These are phyloP conservation scores for Apodemia duryi DNA, from an alignment of 2,888 invertebrate genomes.

Conservation along the genomic window DNA sequence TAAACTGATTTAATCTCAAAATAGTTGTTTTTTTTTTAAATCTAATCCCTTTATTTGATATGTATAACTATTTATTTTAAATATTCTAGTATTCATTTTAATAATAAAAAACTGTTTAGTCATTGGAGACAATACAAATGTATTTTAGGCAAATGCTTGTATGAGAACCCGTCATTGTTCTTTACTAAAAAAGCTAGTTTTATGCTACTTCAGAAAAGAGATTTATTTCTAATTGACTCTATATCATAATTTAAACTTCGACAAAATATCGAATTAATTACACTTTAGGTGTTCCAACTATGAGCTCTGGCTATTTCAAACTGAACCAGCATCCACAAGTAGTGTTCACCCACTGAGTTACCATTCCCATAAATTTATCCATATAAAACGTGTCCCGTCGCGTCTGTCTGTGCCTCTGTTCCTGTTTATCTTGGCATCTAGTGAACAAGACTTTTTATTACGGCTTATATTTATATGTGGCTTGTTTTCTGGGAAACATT, in stretches of 20 bases:
- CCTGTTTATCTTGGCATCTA: conserved; percentile 10
- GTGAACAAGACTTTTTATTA: conserved; percentile 6
- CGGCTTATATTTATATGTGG: background rate
- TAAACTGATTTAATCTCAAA: too few species aligned
- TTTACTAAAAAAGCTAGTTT: too few species aligned
- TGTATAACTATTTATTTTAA: too few species aligned
- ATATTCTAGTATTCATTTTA: too few species aligned
- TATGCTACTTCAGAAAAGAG: too few species aligned
- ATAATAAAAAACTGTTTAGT: too few species aligned
- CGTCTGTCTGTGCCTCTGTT: conserved; percentile 15
- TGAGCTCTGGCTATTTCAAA: background rate
- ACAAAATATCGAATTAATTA: background rate
- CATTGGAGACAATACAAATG: too few species aligned
- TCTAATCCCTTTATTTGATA: too few species aligned
- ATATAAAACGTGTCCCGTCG: conserved; percentile 11
- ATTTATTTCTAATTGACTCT: too few species aligned
- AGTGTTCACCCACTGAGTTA: conserved; percentile 15
- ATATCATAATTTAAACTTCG: background rate
- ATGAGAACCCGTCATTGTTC: too few species aligned
- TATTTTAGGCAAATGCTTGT: too few species aligned
- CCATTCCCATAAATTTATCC: conserved; percentile 13
- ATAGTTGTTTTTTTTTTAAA: too few species aligned
- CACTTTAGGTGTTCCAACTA: background rate
- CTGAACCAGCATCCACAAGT: background rate
- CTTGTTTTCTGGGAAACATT: background rate